phyloP scores from a whole-genome alignment of 2,113 vertebrate genomes.

The Bubalus kerabau region DNA sequence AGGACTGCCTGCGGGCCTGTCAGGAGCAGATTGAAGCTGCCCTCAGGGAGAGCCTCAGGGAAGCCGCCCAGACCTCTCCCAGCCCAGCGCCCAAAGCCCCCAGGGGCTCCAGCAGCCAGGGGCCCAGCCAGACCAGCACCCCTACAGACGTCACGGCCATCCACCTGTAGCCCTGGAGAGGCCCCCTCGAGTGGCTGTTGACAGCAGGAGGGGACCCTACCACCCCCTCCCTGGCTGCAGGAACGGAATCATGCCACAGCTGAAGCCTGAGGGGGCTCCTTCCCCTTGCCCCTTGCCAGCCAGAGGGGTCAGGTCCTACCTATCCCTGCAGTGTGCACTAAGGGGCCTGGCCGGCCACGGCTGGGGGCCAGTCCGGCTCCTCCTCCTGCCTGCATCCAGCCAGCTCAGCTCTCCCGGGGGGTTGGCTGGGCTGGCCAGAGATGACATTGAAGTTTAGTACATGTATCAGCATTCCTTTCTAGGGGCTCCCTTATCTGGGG shows the following conservation, averaged over 20 bases:
- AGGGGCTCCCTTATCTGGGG: background rate
- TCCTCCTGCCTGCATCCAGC: background rate
- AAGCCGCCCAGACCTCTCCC: conserved; percentile 67
- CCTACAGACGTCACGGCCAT: conserved; percentile 85
- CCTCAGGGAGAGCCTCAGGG: conserved; percentile 83
- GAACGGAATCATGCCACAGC: background rate
- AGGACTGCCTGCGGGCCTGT: conserved; percentile 88
- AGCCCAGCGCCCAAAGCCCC: conserved; percentile 70
- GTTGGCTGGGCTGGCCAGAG: background rate
- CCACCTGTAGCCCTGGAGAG: conserved; percentile 72
- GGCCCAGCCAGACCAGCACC: conserved; percentile 77
- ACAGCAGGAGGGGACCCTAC: conserved; percentile 7
- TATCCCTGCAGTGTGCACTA: conserved; percentile 57
- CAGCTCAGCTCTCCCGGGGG: background rate
- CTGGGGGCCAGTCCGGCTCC: background rate
- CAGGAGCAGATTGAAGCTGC: conserved; percentile 84
- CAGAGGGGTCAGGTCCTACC: conserved; percentile 32
- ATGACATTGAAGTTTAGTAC: background rate
- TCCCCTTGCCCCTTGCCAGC: background rate
- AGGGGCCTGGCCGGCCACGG: background rate
- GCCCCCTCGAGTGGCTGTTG: conserved; percentile 44
- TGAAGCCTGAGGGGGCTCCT: conserved; percentile 36
- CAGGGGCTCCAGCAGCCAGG: conserved; percentile 75
- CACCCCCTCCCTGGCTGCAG: background rate
- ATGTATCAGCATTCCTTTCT: background rate